Evolutionary conservation across 1,140 invertebrate species (phyloP), one percentile per base, ranked within the genome.

Genomic region (Hydropsyche tenuis): DNA sequence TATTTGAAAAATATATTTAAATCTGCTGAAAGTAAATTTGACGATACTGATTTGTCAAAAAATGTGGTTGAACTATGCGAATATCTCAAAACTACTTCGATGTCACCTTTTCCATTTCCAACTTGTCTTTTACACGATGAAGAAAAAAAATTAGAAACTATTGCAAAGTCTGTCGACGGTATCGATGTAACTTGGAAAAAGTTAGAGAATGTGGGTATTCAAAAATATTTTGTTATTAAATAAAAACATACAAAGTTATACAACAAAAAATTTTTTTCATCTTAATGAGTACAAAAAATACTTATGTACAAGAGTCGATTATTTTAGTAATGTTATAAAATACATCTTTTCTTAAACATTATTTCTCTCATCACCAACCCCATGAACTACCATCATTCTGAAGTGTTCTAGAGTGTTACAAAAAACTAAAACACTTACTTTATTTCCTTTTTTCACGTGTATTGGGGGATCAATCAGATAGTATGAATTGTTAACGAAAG

Each of bases 391-490:
- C 30, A 37, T 3, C 30, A 37, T 37, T 37, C 30, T 37, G 30
- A 37, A 37, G 9, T 51, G 46, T 51, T 37, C 30, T 3, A 37
- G 30, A 37, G 30, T 56, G 5, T 70, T 25, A 43, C 68, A 48
- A 22, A 70, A 70, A 1, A 70, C 68, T 16, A 70, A 23, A 6
- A 70, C 22, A 11, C 37, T 42, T 4, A 70, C 2, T 42, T 42
- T 53, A 11, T 70, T 25, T 6, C 68, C 68, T 42, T 56, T 56
- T 14, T 16, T 42, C 43, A 70, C 68, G 1, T 0, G 11, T 16
- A 70, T 30, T 4, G 68, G 48, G 9, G 68, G 68, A 53, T 70
- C 68, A 16, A 70, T 56, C 16, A 70, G 22, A 60, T 70, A 46
- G 30, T 70, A 70, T 11, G 51, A n/a, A 23, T 56, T 70, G 18